phyloP scores from a whole-genome alignment of 2,113 vertebrate genomes.

The Tenrec ecaudatus region DNA sequence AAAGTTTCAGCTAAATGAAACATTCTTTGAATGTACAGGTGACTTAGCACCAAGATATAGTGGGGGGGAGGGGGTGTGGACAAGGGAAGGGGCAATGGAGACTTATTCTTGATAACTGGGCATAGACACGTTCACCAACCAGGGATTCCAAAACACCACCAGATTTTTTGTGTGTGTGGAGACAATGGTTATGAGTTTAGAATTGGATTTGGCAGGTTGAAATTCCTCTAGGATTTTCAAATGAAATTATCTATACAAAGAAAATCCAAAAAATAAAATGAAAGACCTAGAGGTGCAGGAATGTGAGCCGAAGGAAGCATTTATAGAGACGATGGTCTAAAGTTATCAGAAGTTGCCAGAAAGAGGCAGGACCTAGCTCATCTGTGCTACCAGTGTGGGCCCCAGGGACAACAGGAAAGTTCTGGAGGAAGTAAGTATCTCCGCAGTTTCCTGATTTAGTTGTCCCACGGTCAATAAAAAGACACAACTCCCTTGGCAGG shows the following conservation, averaged over 20 bases:
- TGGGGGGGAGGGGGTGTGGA: rapidly evolving
- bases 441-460: too few species aligned
- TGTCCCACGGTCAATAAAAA: too few species aligned
- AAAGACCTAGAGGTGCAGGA: too few species aligned
- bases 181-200: background rate
- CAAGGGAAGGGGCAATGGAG: background rate
- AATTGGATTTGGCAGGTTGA: background rate
- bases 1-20: background rate
- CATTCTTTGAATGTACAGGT: background rate
- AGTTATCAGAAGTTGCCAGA: too few species aligned
- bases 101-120: background rate
- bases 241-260: background rate
- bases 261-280: too few species aligned
- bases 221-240: background rate
- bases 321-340: too few species aligned
- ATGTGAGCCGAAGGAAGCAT: too few species aligned
- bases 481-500: too few species aligned
- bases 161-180: background rate
- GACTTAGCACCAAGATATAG: background rate
- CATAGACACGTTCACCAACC: background rate
- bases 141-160: background rate
- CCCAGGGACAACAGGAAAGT: too few species aligned
- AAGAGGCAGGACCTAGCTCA: too few species aligned
- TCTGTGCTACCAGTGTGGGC: too few species aligned
- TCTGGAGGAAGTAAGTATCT: too few species aligned